phyloP scores from a whole-genome alignment of 2,888 invertebrate species.

The Rhynchonema sp. region DNA sequence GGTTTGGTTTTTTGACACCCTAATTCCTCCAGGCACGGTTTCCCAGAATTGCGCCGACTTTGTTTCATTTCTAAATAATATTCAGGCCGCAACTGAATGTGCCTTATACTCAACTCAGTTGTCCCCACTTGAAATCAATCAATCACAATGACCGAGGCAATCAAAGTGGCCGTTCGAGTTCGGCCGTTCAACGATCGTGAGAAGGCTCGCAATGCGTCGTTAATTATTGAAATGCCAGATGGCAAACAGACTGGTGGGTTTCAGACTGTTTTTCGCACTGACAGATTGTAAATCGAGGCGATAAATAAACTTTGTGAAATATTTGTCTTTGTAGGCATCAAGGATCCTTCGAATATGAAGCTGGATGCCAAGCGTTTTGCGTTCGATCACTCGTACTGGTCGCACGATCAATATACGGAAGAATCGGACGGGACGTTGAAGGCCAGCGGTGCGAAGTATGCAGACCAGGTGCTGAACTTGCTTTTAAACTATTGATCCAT shows the following conservation, averaged over 20 bases:
- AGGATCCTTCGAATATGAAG: constrained; percentile 30
- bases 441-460: constrained; percentile 32
- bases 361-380: constrained; percentile 34
- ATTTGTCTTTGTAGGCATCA: background rate
- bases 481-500: background rate
- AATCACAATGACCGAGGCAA: constrained; percentile 29
- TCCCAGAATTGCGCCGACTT: no score
- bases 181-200: constrained; percentile 40
- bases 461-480: constrained; percentile 33
- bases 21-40: no score
- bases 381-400: constrained; percentile 41
- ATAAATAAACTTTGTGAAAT: no score
- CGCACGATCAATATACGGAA: constrained; percentile 37
- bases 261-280: no score
- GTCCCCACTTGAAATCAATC: no score
- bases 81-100: no score
- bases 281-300: no score
- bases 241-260: constrained; percentile 14
- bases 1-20: no score
- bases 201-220: constrained; percentile 33
- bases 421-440: constrained; percentile 32
- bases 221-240: constrained; percentile 34
- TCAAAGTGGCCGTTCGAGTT: constrained; percentile 39
- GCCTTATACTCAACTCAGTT: no score
- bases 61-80: no score